phyloP scores from a whole-genome alignment of 2,888 invertebrate genomes.

The Callyntrura guangdongensis region DNA sequence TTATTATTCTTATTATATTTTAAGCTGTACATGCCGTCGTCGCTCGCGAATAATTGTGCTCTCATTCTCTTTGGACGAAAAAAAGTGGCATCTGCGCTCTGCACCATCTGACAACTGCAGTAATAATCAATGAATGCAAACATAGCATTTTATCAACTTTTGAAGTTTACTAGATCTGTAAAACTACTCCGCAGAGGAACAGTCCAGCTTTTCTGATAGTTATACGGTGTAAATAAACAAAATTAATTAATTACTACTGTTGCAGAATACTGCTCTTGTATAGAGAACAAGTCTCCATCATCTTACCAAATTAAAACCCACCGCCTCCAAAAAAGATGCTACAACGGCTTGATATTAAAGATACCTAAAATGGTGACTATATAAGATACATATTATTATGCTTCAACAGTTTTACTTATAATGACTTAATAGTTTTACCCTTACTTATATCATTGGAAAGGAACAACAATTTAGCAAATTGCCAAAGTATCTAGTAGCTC shows the following conservation, averaged over 20 bases:
- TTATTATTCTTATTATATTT: slow-evolving; percentile 17
- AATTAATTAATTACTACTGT: neutral
- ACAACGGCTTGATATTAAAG: neutral
- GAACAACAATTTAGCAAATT: neutral
- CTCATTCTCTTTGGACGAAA: slow-evolving; percentile 54
- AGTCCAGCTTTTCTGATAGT: slow-evolving; percentile 13
- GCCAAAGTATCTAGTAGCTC: slow-evolving; percentile 32
- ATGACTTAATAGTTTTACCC: neutral
- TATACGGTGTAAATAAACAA: too few species aligned
- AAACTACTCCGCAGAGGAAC: neutral
- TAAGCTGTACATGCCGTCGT: neutral
- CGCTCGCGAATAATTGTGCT: slow-evolving; percentile 19
- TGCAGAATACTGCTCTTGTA: neutral
- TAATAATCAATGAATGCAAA: neutral
- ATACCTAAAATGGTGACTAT: neutral
- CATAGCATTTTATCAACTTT: neutral
- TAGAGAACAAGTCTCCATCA: too few species aligned
- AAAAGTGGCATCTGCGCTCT: slow-evolving; percentile 38
- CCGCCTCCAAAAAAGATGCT: neutral
- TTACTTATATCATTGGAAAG: neutral
- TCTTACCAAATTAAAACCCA: neutral
- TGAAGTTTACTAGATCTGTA: neutral
- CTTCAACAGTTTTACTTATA: slow-evolving; percentile 1
- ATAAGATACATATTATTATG: neutral
- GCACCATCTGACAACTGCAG: slow-evolving; percentile 12